Percentiles rank a stretch among this genome's conserved stretches.
Conservation (phyloP, 2,888 invertebrate genomes). For the Acleris cristana region DNA sequence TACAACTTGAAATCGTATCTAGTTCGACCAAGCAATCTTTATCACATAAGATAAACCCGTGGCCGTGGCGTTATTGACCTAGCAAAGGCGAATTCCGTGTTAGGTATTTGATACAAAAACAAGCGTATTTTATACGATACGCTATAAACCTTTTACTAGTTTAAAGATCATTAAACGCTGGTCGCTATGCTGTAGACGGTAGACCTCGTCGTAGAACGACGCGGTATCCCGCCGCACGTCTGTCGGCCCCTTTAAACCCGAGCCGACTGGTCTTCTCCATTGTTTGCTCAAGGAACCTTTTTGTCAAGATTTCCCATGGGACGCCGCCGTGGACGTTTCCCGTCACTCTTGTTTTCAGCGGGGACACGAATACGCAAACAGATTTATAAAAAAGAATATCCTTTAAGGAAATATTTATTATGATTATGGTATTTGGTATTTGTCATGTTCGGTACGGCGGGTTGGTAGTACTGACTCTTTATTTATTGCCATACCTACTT, state of each 20-base stretch:
- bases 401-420: slow-evolving; percentile 35
- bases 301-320: slow-evolving; percentile 77
- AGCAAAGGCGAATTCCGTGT: no score
- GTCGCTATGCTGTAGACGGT: no score
- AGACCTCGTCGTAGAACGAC: background rate
- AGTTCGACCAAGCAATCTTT: no score
- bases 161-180: no score
- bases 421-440: slow-evolving; percentile 24
- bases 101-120: no score
- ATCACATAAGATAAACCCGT: no score
- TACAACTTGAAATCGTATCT: no score
- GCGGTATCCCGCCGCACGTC: slow-evolving; percentile 9
- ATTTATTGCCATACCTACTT: background rate
- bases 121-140: no score
- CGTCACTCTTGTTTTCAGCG: slow-evolving; percentile 66
- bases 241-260: slow-evolving; percentile 27
- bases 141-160: no score
- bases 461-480: background rate
- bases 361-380: slow-evolving; percentile 65
- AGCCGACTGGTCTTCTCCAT: slow-evolving; percentile 51
- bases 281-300: slow-evolving; percentile 74
- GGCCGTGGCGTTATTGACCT: no score
- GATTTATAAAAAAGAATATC: slow-evolving; percentile 58
- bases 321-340: slow-evolving; percentile 54
- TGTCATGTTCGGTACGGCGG: slow-evolving; percentile 10